These are phyloP conservation scores for Branchellion lobata DNA, from an alignment of 2,888 invertebrate species.

Conservation along the genomic window DNA sequence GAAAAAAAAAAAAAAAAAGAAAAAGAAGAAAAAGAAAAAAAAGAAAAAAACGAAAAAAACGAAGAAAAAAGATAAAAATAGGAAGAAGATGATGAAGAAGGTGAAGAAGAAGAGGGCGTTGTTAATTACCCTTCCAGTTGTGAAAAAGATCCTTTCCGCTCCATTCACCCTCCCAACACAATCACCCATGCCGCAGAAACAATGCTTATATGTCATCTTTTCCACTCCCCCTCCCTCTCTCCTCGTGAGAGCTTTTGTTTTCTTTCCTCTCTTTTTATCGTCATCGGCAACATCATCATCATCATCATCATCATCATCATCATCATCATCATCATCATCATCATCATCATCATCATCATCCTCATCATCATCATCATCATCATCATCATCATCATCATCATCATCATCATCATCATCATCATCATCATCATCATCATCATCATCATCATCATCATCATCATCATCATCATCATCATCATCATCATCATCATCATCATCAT, in stretches of 20 bases:
- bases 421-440: slow-evolving; percentile 14
- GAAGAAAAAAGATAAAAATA: no score
- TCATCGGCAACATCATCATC: not conserved
- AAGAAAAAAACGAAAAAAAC: not conserved
- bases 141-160: no score
- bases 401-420: slow-evolving; percentile 11
- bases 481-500: slow-evolving; percentile 1
- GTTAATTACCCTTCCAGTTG: no score
- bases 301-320: slow-evolving; percentile 18
- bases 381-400: not conserved
- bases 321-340: not conserved
- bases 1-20: not conserved
- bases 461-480: not conserved
- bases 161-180: no score
- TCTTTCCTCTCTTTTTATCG: no score
- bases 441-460: not conserved
- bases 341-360: slow-evolving; percentile 6
- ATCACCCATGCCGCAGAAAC: no score
- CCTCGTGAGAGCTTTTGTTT: not conserved
- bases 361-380: not conserved
- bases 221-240: not conserved
- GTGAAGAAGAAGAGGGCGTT: no score
- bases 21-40: not conserved
- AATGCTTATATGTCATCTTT: not conserved
- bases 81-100: no score